These are phyloP conservation scores for Microcebus murinus DNA, from an alignment of 2,113 vertebrate genomes.

Conservation along the genomic window DNA sequence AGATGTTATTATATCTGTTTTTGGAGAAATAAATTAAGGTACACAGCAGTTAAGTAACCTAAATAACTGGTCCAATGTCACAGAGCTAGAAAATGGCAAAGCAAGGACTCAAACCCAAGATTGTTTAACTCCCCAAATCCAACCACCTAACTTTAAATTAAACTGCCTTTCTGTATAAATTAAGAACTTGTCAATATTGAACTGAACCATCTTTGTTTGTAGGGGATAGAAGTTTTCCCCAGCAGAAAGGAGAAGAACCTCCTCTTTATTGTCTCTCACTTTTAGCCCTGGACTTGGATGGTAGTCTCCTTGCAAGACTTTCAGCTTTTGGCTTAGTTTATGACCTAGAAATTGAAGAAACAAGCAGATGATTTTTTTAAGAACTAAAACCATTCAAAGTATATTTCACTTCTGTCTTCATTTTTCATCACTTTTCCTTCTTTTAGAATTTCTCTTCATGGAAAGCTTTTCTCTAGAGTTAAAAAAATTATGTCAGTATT, in stretches of 20 bases:
- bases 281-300: not conserved
- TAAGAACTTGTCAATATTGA: not conserved
- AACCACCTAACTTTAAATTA: not conserved
- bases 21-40: slow-evolving; percentile 17
- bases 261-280: not conserved
- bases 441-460: not conserved
- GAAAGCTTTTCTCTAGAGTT: not conserved
- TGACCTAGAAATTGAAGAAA: slow-evolving; percentile 7
- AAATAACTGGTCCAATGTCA: not conserved
- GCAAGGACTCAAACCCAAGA: not conserved
- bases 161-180: not conserved
- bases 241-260: not conserved
- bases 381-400: not conserved
- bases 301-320: not conserved
- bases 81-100: slow-evolving; percentile 16
- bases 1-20: not conserved
- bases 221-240: not conserved
- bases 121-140: not conserved
- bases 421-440: slow-evolving; percentile 6
- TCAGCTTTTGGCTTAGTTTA: not conserved
- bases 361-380: not conserved
- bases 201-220: not conserved
- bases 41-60: not conserved
- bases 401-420: not conserved
- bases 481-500: not conserved